Evolutionary conservation across 2,797 vertebrate species (phyloP).

Genomic region (Myoxocephalus aenaeus): DNA sequence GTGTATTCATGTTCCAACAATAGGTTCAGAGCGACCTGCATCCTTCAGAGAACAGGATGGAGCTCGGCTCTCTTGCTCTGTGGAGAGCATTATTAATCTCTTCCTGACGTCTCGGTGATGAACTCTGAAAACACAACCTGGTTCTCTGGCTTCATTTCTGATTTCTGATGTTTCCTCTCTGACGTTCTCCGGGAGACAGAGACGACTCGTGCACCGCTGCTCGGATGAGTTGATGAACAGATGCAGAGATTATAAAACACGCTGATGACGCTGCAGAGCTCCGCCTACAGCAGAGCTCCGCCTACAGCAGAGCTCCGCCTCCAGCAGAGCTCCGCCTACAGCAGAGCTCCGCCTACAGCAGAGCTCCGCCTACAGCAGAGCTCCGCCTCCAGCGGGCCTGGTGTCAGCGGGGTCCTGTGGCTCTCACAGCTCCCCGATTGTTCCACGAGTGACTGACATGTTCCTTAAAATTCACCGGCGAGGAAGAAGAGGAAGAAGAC

Average conservation of each 20-base stretch:
- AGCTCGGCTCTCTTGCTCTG: too few species aligned
- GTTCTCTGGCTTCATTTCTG: too few species aligned
- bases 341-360: neutral
- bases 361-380: neutral
- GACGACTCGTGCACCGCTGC: too few species aligned
- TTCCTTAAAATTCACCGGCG: neutral
- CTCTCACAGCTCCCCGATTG: neutral
- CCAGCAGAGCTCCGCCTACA: neutral
- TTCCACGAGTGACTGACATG: conserved; percentile 5
- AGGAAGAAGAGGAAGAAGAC: too few species aligned
- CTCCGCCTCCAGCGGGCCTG: neutral
- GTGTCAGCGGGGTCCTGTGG: neutral
- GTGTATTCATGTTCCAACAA: too few species aligned
- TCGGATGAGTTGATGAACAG: neutral
- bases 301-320: neutral
- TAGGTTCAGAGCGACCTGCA: too few species aligned
- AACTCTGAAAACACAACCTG: too few species aligned
- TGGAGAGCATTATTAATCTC: too few species aligned
- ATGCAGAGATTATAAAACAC: neutral
- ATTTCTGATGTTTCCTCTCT: too few species aligned
- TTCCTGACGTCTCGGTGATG: too few species aligned
- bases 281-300: neutral
- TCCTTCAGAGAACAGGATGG: too few species aligned
- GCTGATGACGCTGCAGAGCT: neutral
- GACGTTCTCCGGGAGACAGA: too few species aligned